Percentiles rank a stretch among this genome's conserved stretches.
phyloP scores from a whole-genome alignment of 2,888 invertebrate species.

The Andrena trimmerana region DNA sequence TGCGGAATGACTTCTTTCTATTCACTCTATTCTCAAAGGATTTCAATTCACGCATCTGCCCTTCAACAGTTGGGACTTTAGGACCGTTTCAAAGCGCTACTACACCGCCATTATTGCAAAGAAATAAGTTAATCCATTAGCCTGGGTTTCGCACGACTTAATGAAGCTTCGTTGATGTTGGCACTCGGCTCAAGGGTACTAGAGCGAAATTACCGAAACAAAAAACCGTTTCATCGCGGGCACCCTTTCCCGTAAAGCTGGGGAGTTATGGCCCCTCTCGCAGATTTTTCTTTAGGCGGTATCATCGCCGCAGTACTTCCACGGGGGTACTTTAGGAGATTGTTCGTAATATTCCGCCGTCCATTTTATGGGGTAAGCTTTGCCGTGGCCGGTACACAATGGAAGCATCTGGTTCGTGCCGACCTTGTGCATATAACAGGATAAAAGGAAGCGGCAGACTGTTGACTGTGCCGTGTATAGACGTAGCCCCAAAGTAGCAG shows the following conservation, averaged over 20 bases:
- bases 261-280: constrained; percentile 53
- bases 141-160: neutral
- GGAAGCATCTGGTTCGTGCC: constrained; percentile 64
- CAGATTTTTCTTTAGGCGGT: constrained; percentile 66
- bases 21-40: constrained; percentile 28
- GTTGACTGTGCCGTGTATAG: constrained; percentile 67
- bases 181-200: neutral
- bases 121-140: neutral
- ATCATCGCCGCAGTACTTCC: constrained; percentile 58
- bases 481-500: constrained; percentile 43
- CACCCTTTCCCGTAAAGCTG: constrained; percentile 48
- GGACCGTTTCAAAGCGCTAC: too few relatives aligned
- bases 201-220: constrained; percentile 40
- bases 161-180: neutral
- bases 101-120: too few relatives aligned
- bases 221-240: constrained; percentile 42
- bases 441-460: constrained; percentile 68
- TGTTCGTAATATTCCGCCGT: constrained; percentile 71
- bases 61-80: too few relatives aligned
- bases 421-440: constrained; percentile 73
- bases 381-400: constrained; percentile 65
- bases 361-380: constrained; percentile 73
- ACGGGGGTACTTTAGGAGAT: constrained; percentile 66
- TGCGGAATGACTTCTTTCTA: constrained; percentile 48
- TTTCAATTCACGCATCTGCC: neutral